Percentiles rank a stretch among this genome's conserved stretches.
These are phyloP conservation scores for Pelodytes ibericus DNA, from an alignment of 2,797 vertebrate genomes.

Conservation along the genomic window DNA sequence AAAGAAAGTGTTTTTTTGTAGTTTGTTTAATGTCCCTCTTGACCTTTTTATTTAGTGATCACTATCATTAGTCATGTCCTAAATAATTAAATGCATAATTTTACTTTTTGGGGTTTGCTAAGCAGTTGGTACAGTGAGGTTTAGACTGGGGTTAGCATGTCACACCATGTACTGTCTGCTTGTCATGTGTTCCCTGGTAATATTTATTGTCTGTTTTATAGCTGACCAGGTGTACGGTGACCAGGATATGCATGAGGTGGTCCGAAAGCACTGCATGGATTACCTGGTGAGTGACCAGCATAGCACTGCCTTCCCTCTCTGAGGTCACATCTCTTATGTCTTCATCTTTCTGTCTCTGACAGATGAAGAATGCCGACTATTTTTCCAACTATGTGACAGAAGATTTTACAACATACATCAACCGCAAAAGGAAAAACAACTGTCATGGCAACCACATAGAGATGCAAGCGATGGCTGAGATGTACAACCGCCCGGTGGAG, in stretches of 20 bases:
- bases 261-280: slow-evolving; percentile 95
- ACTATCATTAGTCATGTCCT: no score
- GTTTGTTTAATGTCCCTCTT: no score
- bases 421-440: slow-evolving; percentile 93
- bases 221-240: slow-evolving; percentile 93
- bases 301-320: neutral
- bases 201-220: slow-evolving; percentile 58
- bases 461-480: slow-evolving; percentile 97
- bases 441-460: slow-evolving; percentile 95
- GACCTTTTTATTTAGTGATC: no score
- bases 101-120: no score
- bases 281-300: slow-evolving; percentile 83
- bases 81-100: no score
- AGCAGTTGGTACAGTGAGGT: no score
- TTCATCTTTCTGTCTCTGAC: slow-evolving; percentile 23
- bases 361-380: slow-evolving; percentile 95
- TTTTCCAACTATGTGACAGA: slow-evolving; percentile 96
- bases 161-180: neutral
- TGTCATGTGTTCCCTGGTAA: neutral
- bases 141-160: no score
- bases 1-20: no score
- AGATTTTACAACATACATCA: slow-evolving; percentile 94
- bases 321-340: neutral
- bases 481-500: slow-evolving; percentile 94
- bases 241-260: slow-evolving; percentile 95